Percentiles rank a stretch among this genome's conserved stretches.
phyloP scores from a whole-genome alignment of 1,140 invertebrate genomes.

The Drosophila watanabei region DNA sequence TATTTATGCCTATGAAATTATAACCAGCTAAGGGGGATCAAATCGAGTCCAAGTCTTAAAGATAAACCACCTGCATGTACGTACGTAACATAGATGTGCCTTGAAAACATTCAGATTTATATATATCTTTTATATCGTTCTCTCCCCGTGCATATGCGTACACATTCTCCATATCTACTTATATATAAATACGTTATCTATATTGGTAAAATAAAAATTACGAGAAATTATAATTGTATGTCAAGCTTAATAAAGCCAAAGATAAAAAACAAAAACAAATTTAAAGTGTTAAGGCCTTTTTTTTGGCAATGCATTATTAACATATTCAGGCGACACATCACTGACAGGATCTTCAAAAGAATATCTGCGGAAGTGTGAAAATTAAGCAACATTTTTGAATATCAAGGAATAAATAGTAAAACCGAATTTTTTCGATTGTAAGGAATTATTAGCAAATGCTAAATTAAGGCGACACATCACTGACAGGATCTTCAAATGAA shows the following conservation, averaged over 20 bases:
- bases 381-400: background rate
- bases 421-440: no score
- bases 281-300: background rate
- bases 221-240: slow-evolving; percentile 38
- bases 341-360: background rate
- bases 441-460: no score
- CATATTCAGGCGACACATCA: background rate
- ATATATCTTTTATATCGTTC: slow-evolving; percentile 16
- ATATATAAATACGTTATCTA: slow-evolving; percentile 14
- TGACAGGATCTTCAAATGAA: background rate
- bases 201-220: slow-evolving; percentile 25
- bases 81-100: slow-evolving; percentile 24
- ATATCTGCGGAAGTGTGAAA: background rate
- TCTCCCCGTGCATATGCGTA: slow-evolving; percentile 18
- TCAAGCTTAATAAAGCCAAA: slow-evolving; percentile 62
- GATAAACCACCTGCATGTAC: slow-evolving; percentile 12
- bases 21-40: slow-evolving; percentile 26
- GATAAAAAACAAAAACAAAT: slow-evolving; percentile 34
- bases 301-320: background rate
- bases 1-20: slow-evolving; percentile 39
- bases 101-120: slow-evolving; percentile 22
- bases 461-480: background rate
- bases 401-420: background rate
- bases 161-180: slow-evolving; percentile 27
- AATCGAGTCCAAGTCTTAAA: slow-evolving; percentile 18